phyloP scores from a whole-genome alignment of 2,113 vertebrate species.

The Channa maculata region DNA sequence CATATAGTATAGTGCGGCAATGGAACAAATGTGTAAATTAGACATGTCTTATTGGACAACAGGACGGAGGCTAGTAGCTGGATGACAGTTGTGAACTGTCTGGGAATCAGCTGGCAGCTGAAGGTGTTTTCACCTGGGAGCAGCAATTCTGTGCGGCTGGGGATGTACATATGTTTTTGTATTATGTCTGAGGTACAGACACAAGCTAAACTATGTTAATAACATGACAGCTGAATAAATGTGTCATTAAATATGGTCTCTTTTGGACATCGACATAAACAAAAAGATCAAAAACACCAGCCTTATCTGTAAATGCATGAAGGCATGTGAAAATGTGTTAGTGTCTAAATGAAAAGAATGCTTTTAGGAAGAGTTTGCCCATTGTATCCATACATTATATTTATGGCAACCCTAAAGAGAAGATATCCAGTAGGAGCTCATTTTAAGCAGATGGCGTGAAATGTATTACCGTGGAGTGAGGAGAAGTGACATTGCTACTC shows the following conservation, averaged over 20 bases:
- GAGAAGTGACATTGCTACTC: constrained; percentile 86
- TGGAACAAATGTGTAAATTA: too few relatives aligned
- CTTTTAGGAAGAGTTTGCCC: constrained; percentile 3
- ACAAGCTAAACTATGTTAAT: neutral
- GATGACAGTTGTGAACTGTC: too few relatives aligned
- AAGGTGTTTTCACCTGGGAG: too few relatives aligned
- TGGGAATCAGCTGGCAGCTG: too few relatives aligned
- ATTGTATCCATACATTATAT: neutral
- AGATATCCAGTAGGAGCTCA: neutral
- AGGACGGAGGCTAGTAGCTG: too few relatives aligned
- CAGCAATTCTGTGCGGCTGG: too few relatives aligned
- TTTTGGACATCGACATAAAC: neutral
- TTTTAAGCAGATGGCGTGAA: constrained; percentile 53
- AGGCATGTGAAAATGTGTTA: neutral
- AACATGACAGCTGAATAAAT: neutral
- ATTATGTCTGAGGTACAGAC: neutral
- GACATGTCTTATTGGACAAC: too few relatives aligned
- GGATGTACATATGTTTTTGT: too few relatives aligned
- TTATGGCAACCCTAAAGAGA: neutral
- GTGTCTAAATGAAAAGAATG: neutral
- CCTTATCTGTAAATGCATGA: constrained; percentile 9
- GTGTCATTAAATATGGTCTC: neutral
- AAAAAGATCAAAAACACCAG: constrained; percentile 1
- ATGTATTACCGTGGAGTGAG: constrained; percentile 90
- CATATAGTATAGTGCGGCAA: too few relatives aligned